Conservation (phyloP, 92 coral and sea anemone species). For the Phenganax stokvisi region DNA sequence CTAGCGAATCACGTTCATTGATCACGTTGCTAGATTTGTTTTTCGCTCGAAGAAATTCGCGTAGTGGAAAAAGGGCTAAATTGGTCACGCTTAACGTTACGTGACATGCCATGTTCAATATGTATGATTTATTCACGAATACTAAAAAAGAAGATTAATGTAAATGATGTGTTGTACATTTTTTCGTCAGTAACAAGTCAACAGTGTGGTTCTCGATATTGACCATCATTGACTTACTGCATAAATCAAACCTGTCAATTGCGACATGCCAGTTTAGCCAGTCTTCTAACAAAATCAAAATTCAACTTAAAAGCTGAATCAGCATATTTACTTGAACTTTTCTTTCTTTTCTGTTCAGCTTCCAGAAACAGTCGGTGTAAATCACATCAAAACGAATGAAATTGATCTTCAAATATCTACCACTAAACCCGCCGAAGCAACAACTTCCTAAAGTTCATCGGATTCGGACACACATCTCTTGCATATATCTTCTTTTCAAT, state of each 20-base stretch:
- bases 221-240: background rate
- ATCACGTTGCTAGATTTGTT: too few species aligned
- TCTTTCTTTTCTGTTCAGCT: constrained; percentile 27
- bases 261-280: too few species aligned
- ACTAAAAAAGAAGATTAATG: constrained; percentile 5
- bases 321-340: background rate
- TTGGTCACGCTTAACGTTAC: background rate
- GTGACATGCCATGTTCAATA: background rate
- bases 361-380: constrained; percentile 14
- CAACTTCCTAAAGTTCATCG: constrained; percentile 17
- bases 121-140: background rate
- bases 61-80: background rate
- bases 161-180: constrained; percentile 5
- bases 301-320: too few species aligned
- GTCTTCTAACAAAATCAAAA: too few species aligned
- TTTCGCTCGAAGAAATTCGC: too few species aligned
- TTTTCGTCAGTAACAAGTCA: background rate
- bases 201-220: background rate
- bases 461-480: constrained; percentile 15
- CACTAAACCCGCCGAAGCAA: background rate
- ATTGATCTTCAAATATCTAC: background rate
- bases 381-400: background rate
- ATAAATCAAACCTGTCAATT: too few species aligned
- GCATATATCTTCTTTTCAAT: constrained; percentile 24
- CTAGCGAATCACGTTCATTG: too few species aligned